Conservation (phyloP, 2,797 vertebrate species). For the Eulemur coronatus region DNA sequence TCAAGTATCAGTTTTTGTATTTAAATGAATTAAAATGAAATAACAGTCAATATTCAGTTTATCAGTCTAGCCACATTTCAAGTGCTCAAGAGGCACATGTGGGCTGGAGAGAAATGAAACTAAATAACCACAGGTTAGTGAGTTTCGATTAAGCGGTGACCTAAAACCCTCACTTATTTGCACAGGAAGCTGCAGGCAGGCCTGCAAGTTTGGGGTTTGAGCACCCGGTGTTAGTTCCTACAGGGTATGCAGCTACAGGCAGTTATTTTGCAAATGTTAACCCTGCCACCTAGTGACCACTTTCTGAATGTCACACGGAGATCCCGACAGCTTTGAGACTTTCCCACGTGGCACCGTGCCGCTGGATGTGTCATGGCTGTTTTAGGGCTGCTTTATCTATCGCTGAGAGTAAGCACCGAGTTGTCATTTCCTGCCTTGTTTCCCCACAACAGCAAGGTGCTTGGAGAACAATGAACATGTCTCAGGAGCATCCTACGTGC, state of each 20-base stretch:
- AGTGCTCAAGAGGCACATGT: background rate
- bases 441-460: background rate
- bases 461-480: background rate
- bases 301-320: background rate
- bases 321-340: background rate
- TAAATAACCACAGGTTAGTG: background rate
- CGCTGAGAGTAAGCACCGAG: background rate
- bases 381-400: background rate
- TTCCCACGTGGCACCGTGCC: background rate
- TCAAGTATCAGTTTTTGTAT: background rate
- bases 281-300: constrained; percentile 76
- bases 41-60: background rate
- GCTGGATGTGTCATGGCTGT: background rate
- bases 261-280: constrained; percentile 62
- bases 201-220: background rate
- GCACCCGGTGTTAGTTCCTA: background rate
- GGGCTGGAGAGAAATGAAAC: background rate
- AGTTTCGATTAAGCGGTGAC: background rate
- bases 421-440: background rate
- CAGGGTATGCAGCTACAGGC: fast-evolving
- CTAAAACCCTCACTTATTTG: background rate
- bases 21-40: background rate
- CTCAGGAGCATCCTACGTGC: background rate
- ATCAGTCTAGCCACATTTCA: background rate
- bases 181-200: background rate